Evolutionary conservation across 37 sponge, comb jelly and placozoan species (phyloP), one percentile per base, ranked within the genome.

Genomic region (Bolinopsis microptera): DNA sequence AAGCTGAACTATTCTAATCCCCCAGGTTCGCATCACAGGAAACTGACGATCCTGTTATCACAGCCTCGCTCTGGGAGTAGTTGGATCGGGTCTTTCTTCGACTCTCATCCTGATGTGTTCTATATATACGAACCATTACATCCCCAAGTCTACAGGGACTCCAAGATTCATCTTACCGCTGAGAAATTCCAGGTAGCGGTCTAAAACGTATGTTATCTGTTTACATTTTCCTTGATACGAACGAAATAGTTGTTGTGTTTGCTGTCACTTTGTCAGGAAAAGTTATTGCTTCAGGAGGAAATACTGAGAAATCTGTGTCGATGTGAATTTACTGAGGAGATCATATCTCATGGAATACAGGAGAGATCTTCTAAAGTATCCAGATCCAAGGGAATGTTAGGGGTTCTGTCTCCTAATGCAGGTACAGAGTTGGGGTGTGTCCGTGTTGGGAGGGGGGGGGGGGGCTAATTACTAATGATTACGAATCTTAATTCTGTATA

Each of bases 261-360:
- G n/a, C n/a, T n/a, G n/a, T n/a, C n/a, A n/a, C n/a, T n/a, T n/a
- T n/a, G n/a, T n/a, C n/a, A n/a, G n/a, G n/a, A n/a, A n/a, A n/a
- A n/a, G n/a, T n/a, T n/a, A n/a, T n/a, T n/a, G n/a, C n/a, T 72
- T 30, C 75, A 72, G 75, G 75, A 72, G 18, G 75, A 72, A 21
- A 72, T 72, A 23, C 75, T 72, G 31, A 72, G 26, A 28, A 72
- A n/a, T 21, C 31, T 72, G 13, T 72, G 75, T 72, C 26, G 5
- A 8, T 72, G 75, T n/a, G 22, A 72, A n/a, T 72, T 72, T 72
- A 72, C 31, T 72, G 75, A 72, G n/a, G 75, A 72, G 26, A 24
- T 72, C 26, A n/a, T 72, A n/a, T 8, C 75, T 24, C 26, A 72
- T 28, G 75, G 75, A 72, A n/a, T 72, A n/a, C 26, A 8, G 5